Conservation (phyloP, 2,797 vertebrate genomes). For the Macropodus opercularis region DNA sequence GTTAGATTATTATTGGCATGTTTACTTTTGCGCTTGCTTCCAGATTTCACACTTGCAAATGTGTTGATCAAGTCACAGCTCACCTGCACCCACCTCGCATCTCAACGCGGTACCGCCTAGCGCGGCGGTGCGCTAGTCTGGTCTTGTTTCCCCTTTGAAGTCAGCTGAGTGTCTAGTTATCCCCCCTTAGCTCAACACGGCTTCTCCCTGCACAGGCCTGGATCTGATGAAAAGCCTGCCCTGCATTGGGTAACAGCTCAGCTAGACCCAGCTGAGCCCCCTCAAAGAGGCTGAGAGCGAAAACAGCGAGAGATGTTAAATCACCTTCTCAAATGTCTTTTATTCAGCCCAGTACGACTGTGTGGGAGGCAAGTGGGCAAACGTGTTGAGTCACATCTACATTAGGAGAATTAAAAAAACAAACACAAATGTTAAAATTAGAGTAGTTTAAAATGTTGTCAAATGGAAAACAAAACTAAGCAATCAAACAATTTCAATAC, state of each 20-base stretch:
- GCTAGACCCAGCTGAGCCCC: slow-evolving; percentile 40
- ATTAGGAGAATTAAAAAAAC: slow-evolving; percentile 6
- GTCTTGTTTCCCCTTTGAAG: slow-evolving; percentile 57
- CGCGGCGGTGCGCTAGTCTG: slow-evolving; percentile 27
- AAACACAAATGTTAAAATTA: neutral
- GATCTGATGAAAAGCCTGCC: slow-evolving; percentile 61
- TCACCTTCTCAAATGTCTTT: slow-evolving; percentile 43
- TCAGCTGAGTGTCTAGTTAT: slow-evolving; percentile 38
- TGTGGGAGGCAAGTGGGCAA: slow-evolving; percentile 43
- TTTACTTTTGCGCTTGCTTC: slow-evolving; percentile 6
- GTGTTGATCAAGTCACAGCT: slow-evolving; percentile 2
- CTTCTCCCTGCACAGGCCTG: slow-evolving; percentile 36
- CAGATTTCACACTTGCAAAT: slow-evolving; percentile 1
- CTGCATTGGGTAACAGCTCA: slow-evolving; percentile 27
- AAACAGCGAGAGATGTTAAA: slow-evolving; percentile 45
- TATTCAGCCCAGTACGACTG: slow-evolving; percentile 17
- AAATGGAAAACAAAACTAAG: slow-evolving; percentile 1
- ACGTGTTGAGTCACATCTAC: slow-evolving; percentile 29
- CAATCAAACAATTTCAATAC: slow-evolving; percentile 1
- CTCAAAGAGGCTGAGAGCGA: slow-evolving; percentile 19
- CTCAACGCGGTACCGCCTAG: slow-evolving; percentile 24
- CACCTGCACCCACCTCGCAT: slow-evolving; percentile 18
- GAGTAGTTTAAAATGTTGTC: neutral
- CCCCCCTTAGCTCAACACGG: slow-evolving; percentile 44
- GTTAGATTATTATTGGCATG: slow-evolving; percentile 11